Percentiles rank a stretch among this genome's conserved stretches.
phyloP scores from a whole-genome alignment of 2,113 vertebrate genomes.

The Hippocampus barbouri region DNA sequence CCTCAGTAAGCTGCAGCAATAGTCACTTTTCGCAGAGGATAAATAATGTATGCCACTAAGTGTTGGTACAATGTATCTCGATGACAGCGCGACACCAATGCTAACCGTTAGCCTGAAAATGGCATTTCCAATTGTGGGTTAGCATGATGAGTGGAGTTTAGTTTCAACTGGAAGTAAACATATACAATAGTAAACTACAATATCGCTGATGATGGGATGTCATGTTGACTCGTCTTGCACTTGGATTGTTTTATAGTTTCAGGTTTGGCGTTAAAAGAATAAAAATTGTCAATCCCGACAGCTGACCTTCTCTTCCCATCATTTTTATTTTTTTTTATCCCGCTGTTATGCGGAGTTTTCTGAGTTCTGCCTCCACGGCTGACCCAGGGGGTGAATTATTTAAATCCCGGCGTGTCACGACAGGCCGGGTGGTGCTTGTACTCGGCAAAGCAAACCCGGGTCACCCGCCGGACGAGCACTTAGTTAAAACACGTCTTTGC shows the following conservation, averaged over 20 bases:
- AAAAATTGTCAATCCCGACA: not conserved
- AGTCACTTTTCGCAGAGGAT: not conserved
- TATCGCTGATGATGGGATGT: too few species aligned
- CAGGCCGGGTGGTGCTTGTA: conserved; percentile 42
- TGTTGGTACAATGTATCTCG: too few species aligned
- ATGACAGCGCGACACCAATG: too few species aligned
- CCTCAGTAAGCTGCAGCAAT: too few species aligned
- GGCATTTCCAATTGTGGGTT: too few species aligned
- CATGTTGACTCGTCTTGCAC: too few species aligned
- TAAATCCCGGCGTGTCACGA: conserved; percentile 51
- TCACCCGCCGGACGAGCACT: conserved; percentile 35
- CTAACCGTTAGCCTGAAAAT: too few species aligned
- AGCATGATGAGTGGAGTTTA: too few species aligned
- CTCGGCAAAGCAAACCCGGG: conserved; percentile 41
- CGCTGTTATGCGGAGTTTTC: conserved; percentile 35
- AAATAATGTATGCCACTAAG: not conserved
- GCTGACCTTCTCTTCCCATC: not conserved
- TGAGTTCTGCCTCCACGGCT: conserved; percentile 36
- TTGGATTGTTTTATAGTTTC: too few species aligned
- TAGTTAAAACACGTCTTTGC: conserved; percentile 12
- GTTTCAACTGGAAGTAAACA: too few species aligned
- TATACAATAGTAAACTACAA: too few species aligned
- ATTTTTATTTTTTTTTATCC: conserved; percentile 19
- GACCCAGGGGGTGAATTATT: conserved; percentile 63
- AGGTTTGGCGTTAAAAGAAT: not conserved